A percentile compares a stretch with the other conserved stretches of the same genome.
Evolutionary conservation across 2,797 vertebrate genomes (phyloP).

Genomic region (Oreonectes daqikongensis): DNA sequence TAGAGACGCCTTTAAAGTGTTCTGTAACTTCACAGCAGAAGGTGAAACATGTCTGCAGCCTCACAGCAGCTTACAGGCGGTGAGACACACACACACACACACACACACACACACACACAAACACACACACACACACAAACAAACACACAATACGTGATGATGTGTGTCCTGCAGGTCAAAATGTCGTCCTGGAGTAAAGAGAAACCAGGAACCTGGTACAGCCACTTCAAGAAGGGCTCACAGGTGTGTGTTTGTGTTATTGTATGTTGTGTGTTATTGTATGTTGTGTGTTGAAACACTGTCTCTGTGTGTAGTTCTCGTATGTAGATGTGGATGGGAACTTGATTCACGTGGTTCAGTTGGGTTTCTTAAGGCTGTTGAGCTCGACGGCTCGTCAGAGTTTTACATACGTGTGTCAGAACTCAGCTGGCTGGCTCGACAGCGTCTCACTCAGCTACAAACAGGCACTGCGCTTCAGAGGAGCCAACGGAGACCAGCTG

Average conservation of each 20-base stretch:
- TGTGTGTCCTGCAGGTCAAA: slow-evolving; percentile 83
- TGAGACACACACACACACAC: slow-evolving; percentile 56
- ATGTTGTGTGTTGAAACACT: not conserved
- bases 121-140: not conserved
- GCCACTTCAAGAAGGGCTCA: slow-evolving; percentile 92
- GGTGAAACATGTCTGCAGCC: slow-evolving; percentile 94
- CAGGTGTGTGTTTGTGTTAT: slow-evolving; percentile 71
- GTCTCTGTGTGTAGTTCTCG: slow-evolving; percentile 78
- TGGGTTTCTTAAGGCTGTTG: slow-evolving; percentile 92
- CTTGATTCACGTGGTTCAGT: slow-evolving; percentile 89
- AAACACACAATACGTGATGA: not conserved
- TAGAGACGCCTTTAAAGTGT: slow-evolving; percentile 94
- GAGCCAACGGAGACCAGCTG: slow-evolving; percentile 90
- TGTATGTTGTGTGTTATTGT: slow-evolving; percentile 7
- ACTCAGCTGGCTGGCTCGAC: slow-evolving; percentile 92
- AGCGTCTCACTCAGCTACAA: slow-evolving; percentile 78
- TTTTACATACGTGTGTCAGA: slow-evolving; percentile 93
- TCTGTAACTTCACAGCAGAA: slow-evolving; percentile 95
- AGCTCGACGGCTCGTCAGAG: slow-evolving; percentile 90
- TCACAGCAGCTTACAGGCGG: slow-evolving; percentile 88
- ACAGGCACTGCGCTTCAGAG: slow-evolving; percentile 90
- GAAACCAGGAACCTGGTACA: slow-evolving; percentile 90
- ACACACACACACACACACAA: not conserved
- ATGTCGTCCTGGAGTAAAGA: slow-evolving; percentile 96
- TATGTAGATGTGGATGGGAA: slow-evolving; percentile 86